Percentiles rank a stretch among this genome's conserved stretches.
Evolutionary conservation across 2,113 vertebrate species (phyloP).

Genomic region (Climacteris rufus): DNA sequence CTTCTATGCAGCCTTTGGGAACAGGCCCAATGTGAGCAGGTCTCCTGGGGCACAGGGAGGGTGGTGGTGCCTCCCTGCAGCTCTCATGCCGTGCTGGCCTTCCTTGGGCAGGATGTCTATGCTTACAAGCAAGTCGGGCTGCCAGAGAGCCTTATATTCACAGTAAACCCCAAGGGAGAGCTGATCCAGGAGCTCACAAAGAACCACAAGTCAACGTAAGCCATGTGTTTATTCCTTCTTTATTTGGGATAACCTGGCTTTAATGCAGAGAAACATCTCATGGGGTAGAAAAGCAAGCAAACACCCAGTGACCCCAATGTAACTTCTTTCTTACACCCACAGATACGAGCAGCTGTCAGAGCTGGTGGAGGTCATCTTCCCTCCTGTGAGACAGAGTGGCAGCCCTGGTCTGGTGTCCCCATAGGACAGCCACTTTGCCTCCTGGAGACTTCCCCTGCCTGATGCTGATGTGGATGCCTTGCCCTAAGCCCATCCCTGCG

Average conservation of each 20-base stretch:
- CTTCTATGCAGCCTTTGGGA: conserved; percentile 92
- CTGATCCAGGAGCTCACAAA: conserved; percentile 85
- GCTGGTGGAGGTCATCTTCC: conserved; percentile 90
- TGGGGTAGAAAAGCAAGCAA: background rate
- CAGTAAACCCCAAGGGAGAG: conserved; percentile 90
- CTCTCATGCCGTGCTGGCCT: background rate
- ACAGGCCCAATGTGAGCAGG: conserved; percentile 82
- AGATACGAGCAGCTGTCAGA: conserved; percentile 86
- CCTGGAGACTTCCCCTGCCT: conserved; percentile 78
- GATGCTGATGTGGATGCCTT: conserved; percentile 35
- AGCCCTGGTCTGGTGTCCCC: conserved; percentile 70
- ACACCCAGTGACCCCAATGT: fast-evolving
- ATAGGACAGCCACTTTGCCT: conserved; percentile 83
- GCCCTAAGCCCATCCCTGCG: background rate
- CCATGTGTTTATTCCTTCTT: fast-evolving
- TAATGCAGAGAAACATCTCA: background rate
- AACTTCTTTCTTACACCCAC: background rate
- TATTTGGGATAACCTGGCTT: background rate
- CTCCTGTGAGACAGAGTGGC: conserved; percentile 61
- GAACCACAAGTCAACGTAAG: conserved; percentile 89
- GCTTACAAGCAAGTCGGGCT: conserved; percentile 89
- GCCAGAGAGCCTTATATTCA: conserved; percentile 84
- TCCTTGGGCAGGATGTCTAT: conserved; percentile 71
- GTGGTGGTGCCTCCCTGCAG: background rate
- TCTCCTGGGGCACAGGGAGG: background rate